These are phyloP conservation scores for Phocoena sinus DNA, from an alignment of 2,113 vertebrate species.

Conservation along the genomic window DNA sequence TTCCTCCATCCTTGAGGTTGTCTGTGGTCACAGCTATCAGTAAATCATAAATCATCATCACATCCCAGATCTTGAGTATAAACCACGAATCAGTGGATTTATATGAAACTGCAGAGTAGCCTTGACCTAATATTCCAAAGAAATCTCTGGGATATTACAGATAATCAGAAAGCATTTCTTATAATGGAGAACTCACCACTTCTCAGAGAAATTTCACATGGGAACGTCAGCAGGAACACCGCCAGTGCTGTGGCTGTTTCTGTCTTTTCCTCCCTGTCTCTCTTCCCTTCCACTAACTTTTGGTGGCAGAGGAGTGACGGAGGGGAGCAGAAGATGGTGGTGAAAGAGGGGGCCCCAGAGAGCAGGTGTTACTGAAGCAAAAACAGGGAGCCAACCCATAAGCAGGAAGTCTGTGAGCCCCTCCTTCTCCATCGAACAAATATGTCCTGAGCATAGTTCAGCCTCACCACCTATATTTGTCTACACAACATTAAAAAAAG, in stretches of 20 bases:
- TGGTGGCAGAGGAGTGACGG: rapidly evolving
- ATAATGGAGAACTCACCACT: neutral
- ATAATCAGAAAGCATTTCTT: neutral
- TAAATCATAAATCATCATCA: neutral
- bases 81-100: neutral
- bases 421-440: neutral
- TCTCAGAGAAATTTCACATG: neutral
- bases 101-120: neutral
- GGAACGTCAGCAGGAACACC: rapidly evolving
- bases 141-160: neutral
- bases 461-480: rapidly evolving
- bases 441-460: neutral
- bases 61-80: neutral
- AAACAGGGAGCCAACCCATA: rapidly evolving
- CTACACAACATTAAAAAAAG: neutral
- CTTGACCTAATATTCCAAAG: neutral
- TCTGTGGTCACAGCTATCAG: neutral
- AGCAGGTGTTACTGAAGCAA: too few relatives aligned
- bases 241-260: rapidly evolving
- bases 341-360: neutral
- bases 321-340: too few relatives aligned
- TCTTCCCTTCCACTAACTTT: neutral
- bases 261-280: neutral
- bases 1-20: neutral
- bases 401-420: neutral